Evolutionary conservation across 1,140 invertebrate species (phyloP).

Genomic region (Pteromalus puparum): DNA sequence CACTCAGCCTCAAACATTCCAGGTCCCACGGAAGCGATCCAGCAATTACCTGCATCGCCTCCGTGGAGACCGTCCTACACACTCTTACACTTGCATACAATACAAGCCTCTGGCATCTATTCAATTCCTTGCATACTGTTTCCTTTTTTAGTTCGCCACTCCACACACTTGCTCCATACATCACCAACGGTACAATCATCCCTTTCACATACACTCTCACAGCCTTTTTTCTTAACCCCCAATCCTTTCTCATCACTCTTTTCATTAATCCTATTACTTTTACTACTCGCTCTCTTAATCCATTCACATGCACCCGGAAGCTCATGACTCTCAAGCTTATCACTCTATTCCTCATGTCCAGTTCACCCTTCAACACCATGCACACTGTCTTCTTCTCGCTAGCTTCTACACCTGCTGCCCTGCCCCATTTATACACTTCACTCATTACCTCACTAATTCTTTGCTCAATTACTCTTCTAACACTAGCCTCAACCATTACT

Average conservation of each 20-base stretch:
- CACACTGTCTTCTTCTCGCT: slow-evolving; percentile 46
- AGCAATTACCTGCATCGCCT: slow-evolving; percentile 57
- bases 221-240: slow-evolving; percentile 37
- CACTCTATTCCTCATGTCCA: slow-evolving; percentile 1
- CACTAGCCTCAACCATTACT: slow-evolving; percentile 43
- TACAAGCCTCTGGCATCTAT: slow-evolving; percentile 56
- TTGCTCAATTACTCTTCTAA: slow-evolving; percentile 49
- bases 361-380: slow-evolving; percentile 39
- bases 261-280: not conserved
- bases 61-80: slow-evolving; percentile 61
- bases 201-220: slow-evolving; percentile 25
- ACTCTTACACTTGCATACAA: slow-evolving; percentile 57
- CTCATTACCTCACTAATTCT: not conserved
- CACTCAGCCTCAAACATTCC: slow-evolving; percentile 2
- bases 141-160: too few species aligned
- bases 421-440: slow-evolving; percentile 36
- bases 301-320: slow-evolving; percentile 46
- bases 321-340: slow-evolving; percentile 42
- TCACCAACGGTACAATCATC: too few species aligned
- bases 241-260: slow-evolving; percentile 34
- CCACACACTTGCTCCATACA: slow-evolving; percentile 20
- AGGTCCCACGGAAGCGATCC: slow-evolving; percentile 58
- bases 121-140: slow-evolving; percentile 21
- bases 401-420: not conserved
- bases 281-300: not conserved